Percentiles rank a stretch among this genome's conserved stretches.
Evolutionary conservation across 2,888 invertebrate species (phyloP).

Genomic region (Noctua comes): DNA sequence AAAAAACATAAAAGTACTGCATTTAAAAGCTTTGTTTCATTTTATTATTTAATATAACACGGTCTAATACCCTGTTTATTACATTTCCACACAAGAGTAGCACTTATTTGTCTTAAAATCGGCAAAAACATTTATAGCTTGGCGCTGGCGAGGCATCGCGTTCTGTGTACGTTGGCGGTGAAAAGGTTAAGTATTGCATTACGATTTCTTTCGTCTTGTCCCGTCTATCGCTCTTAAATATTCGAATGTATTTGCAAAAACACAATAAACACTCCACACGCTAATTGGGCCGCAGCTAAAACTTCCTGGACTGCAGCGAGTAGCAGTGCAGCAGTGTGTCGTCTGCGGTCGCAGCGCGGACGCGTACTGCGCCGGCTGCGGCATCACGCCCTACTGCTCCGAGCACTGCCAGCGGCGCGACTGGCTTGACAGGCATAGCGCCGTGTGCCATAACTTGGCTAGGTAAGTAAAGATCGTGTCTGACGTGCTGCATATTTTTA

Average conservation of each 20-base stretch:
- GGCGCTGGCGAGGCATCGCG: too few relatives aligned
- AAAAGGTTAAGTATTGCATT: too few relatives aligned
- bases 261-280: conserved; percentile 50
- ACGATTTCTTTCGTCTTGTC: background rate
- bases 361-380: conserved; percentile 79
- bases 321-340: conserved; percentile 80
- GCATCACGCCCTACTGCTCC: conserved; percentile 83
- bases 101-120: too few relatives aligned
- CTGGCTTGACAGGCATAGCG: conserved; percentile 77
- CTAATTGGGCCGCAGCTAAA: conserved; percentile 72
- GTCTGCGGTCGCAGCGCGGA: conserved; percentile 76
- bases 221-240: background rate
- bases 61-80: too few relatives aligned
- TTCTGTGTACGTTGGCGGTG: too few relatives aligned
- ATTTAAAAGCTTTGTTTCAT: too few relatives aligned
- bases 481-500: too few relatives aligned
- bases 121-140: too few relatives aligned
- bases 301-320: conserved; percentile 74
- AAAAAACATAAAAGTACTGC: too few relatives aligned
- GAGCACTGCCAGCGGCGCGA: conserved; percentile 78
- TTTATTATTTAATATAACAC: too few relatives aligned
- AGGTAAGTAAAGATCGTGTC: conserved; percentile 70
- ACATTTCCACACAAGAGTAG: too few relatives aligned
- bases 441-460: conserved; percentile 81
- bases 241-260: background rate